These are phyloP conservation scores for Rhabdornis inornatus DNA, from an alignment of 2,113 vertebrate genomes.

Conservation along the genomic window DNA sequence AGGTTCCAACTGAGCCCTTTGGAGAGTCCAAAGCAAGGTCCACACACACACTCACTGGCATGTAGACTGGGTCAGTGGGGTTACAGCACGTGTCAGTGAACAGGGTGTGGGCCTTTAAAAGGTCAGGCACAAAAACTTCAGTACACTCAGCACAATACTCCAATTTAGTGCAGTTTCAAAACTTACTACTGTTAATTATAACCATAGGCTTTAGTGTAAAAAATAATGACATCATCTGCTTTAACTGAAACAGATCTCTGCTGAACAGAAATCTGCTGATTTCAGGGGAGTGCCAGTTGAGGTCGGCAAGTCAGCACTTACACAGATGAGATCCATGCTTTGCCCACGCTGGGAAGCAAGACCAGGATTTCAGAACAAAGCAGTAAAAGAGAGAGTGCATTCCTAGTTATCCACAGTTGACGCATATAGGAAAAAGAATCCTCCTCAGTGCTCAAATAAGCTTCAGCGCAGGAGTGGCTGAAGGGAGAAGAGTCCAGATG, in stretches of 20 bases:
- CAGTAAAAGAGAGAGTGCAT: not conserved
- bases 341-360: not conserved
- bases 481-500: not conserved
- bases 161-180: not conserved
- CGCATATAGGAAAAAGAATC: not conserved
- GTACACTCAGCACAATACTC: not conserved
- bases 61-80: not conserved
- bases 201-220: not conserved
- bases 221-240: not conserved
- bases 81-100: not conserved
- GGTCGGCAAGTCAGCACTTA: not conserved
- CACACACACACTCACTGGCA: not conserved
- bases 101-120: not conserved
- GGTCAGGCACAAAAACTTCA: slow-evolving; percentile 7
- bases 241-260: not conserved
- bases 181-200: not conserved
- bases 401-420: not conserved
- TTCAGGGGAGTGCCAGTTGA: not conserved
- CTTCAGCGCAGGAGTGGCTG: not conserved
- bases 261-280: not conserved
- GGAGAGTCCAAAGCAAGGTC: not conserved
- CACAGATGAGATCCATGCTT: not conserved
- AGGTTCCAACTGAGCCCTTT: not conserved
- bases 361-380: not conserved
- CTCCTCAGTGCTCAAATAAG: not conserved